Evolutionary conservation across 2,113 vertebrate genomes (phyloP), one percentile per base, ranked within the genome.

Genomic region (Struthio camelus): DNA sequence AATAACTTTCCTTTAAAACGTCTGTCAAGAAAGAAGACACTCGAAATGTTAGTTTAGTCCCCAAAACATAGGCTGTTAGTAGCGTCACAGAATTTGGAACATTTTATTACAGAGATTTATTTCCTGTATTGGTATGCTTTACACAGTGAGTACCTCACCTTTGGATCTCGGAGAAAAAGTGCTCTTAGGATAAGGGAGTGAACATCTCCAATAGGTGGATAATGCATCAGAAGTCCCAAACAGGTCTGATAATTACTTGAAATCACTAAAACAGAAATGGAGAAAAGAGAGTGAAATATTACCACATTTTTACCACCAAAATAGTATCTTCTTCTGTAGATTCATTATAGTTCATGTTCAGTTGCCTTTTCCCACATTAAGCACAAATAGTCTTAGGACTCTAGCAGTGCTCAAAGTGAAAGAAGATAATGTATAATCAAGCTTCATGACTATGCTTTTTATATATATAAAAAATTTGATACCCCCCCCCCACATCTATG

Each of bases 211-310:
- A 99, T 98, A 50, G 98, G 98, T 76, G 99, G 99, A 91, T 99
- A 99, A 98, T 99, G 99, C 99, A 99, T 99, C 89, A 99, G 98
- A 80, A 99, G 98, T 93, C 99, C 99, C 84, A 99, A 98, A 96
- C 99, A 99, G 71, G 99, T 99, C 97, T 99, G 99, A 97, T 99
- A 99, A 98, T 99, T 99, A 98, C 99, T 99, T 80, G 99, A 99
- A 90, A 99, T 99, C 98, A 99, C 99, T 99, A 95, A 76, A 96
- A 95, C 30, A 95, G 54, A 98, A 38, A 96, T 5, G 18, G 51
- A 44, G 92, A 10, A 80, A 65, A 64, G 78, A 83, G 58, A 22
- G 64, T 34, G 19, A 34, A 84, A 79, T 14, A 91, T 38, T n/a
- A 72, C 28, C 54, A n/a, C 38, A 20, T 36, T 62, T n/a, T n/a